phyloP scores from a whole-genome alignment of 2,113 vertebrate species.

The Lepidothrix coronata region DNA sequence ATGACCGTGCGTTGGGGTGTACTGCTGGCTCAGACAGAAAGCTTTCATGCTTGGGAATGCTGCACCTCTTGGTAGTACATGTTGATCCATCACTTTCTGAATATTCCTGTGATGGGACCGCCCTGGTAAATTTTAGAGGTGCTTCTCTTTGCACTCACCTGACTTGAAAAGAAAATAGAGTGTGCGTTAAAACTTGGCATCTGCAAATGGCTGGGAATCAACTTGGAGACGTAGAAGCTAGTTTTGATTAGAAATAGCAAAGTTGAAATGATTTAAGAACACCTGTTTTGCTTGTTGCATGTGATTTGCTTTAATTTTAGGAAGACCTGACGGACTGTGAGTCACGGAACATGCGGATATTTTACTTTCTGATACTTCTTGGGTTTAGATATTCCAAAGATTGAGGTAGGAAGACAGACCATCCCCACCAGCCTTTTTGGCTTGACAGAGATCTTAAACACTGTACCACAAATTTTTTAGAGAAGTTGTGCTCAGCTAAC shows the following conservation, averaged over 20 bases:
- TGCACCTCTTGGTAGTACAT: not conserved
- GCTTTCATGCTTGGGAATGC: fast-evolving
- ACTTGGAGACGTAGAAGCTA: not conserved
- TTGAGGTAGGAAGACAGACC: not conserved
- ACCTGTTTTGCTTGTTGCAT: not conserved
- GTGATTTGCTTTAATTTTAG: not conserved
- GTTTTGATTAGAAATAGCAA: not conserved
- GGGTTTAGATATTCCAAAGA: not conserved
- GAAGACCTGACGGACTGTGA: not conserved
- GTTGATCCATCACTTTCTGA: not conserved
- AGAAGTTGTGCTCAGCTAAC: not conserved
- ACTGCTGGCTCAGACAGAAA: not conserved
- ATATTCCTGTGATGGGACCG: not conserved
- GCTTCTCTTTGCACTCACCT: not conserved
- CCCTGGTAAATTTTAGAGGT: not conserved
- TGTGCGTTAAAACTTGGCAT: not conserved
- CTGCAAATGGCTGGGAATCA: not conserved
- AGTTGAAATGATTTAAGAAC: not conserved
- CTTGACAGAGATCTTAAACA: not conserved
- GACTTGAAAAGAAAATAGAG: not conserved
- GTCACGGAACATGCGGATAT: not conserved
- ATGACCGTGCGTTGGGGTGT: fast-evolving
- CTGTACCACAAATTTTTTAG: not conserved
- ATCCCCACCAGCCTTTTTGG: not conserved
- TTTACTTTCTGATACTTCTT: not conserved